These are phyloP conservation scores for Sabatieria punctata DNA, from an alignment of 2,888 invertebrate genomes.

Conservation along the genomic window DNA sequence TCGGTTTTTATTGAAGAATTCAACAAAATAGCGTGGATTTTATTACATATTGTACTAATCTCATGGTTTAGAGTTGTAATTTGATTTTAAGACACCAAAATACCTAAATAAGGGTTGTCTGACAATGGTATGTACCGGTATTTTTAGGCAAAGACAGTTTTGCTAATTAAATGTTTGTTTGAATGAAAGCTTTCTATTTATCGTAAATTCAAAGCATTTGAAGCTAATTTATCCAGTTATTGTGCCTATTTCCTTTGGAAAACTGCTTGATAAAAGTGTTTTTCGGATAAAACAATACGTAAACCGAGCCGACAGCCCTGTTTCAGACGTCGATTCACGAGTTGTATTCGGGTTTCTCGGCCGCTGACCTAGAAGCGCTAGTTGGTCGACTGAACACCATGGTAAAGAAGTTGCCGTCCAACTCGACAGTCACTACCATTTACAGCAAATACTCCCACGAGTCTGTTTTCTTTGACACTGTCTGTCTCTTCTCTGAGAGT, in stretches of 20 bases:
- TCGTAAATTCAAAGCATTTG: too few species aligned
- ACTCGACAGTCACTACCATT: conserved; percentile 14
- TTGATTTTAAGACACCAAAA: too few species aligned
- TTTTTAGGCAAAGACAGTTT: too few species aligned
- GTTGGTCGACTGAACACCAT: conserved; percentile 22
- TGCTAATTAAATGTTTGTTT: too few species aligned
- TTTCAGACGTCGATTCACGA: conserved; percentile 17
- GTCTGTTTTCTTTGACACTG: conserved; percentile 3
- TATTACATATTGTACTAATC: too few species aligned
- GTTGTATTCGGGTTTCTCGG: conserved; percentile 21
- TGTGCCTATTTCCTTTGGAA: conserved; percentile 1
- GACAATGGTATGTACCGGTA: too few species aligned
- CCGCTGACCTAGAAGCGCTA: conserved; percentile 19
- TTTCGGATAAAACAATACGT: conserved; percentile 1
- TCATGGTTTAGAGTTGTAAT: too few species aligned
- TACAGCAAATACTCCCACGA: conserved; percentile 23
- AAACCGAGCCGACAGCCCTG: background rate
- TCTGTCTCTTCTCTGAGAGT: background rate
- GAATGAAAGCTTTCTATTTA: too few species aligned
- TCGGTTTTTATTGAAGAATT: too few species aligned
- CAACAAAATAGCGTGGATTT: too few species aligned
- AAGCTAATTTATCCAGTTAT: background rate
- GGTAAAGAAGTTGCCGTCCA: conserved; percentile 2
- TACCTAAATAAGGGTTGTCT: too few species aligned
- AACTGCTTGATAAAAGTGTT: background rate